phyloP scores from a whole-genome alignment of 2,113 vertebrate species.

The Scalopus aquaticus region DNA sequence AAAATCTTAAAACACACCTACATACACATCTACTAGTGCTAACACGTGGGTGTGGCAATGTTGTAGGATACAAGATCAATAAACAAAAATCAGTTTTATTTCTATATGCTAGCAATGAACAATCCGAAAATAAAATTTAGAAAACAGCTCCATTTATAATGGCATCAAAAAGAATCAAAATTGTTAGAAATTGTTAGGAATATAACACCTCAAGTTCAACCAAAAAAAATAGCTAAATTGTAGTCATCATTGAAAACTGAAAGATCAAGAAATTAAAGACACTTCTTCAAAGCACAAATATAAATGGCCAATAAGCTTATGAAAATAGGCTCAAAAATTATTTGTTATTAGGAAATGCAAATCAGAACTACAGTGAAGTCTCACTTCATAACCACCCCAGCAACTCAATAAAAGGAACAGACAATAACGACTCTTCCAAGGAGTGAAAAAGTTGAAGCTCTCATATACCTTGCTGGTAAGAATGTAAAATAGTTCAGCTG shows the following conservation, averaged over 20 bases:
- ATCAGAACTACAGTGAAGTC: not conserved
- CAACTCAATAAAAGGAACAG: not conserved
- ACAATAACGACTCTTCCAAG: not conserved
- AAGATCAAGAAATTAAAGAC: not conserved
- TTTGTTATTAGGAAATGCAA: not conserved
- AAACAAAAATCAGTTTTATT: too few species aligned
- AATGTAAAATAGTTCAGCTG: not conserved
- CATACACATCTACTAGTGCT: too few species aligned
- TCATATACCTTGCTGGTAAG: too few species aligned
- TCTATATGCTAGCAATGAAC: too few species aligned
- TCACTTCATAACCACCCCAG: not conserved
- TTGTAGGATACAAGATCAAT: not conserved
- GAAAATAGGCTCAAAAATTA: not conserved
- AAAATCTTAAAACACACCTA: not conserved
- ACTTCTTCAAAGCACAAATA: not conserved
- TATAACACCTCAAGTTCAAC: not conserved
- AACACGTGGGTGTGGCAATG: not conserved
- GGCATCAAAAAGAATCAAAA: constrained; percentile 13
- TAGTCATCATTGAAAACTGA: not conserved
- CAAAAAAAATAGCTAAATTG: not conserved
- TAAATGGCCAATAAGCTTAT: too few species aligned
- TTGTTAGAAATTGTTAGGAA: too few species aligned
- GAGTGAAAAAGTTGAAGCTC: not conserved
- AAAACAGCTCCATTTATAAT: too few species aligned
- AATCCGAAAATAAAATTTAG: too few species aligned